Conservation (phyloP, 2,113 vertebrate species). For the Myotis lucifugus region DNA sequence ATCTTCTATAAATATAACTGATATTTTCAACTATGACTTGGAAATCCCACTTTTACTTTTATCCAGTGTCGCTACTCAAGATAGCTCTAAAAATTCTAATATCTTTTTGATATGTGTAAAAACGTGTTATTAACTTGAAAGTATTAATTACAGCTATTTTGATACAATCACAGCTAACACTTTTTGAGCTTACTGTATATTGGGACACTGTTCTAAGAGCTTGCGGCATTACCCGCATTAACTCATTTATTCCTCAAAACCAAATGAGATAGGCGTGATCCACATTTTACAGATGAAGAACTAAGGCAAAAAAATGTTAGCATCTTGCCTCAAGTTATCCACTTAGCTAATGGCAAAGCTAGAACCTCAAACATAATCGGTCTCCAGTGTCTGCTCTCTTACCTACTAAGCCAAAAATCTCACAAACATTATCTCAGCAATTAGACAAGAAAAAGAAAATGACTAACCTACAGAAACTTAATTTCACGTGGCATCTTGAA, state of each 20-base stretch:
- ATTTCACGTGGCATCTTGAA: background rate
- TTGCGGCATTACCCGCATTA: background rate
- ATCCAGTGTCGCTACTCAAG: background rate
- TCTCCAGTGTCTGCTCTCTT: background rate
- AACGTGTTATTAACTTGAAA: constrained; percentile 1
- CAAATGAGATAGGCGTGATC: background rate
- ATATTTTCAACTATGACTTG: constrained; percentile 70
- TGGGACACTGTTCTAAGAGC: background rate
- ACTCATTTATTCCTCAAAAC: constrained; percentile 20
- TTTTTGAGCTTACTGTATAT: background rate
- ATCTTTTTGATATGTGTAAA: constrained; percentile 1
- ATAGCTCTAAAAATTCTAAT: constrained; percentile 8
- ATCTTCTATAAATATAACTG: constrained; percentile 74
- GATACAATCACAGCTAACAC: background rate
- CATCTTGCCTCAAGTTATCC: background rate
- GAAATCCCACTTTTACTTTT: constrained; percentile 56
- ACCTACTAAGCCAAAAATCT: background rate
- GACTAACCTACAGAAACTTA: background rate
- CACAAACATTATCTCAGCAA: background rate
- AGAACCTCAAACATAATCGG: background rate
- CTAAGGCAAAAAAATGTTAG: background rate
- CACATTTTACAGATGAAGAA: constrained; percentile 18
- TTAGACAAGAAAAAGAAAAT: constrained; percentile 41
- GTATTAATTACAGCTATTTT: background rate
- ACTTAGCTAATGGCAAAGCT: background rate